Conservation (phyloP, 2,888 invertebrate species). For the Hyppa rectilinea region DNA sequence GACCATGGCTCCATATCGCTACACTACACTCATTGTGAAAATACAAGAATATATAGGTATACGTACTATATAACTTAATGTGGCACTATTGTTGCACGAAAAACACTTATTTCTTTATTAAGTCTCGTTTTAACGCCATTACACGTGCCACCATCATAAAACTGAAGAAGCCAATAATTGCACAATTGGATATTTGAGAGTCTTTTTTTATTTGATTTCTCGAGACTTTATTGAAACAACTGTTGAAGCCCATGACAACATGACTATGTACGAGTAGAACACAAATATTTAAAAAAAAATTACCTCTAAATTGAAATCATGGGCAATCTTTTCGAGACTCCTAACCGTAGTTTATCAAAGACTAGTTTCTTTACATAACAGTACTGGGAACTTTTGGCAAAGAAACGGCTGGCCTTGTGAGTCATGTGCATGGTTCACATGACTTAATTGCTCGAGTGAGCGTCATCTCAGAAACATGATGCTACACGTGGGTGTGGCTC, state of each 20-base stretch:
- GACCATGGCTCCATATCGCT: conserved; percentile 67
- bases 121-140: conserved; percentile 22
- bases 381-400: conserved; percentile 15
- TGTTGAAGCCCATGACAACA: conserved; percentile 1
- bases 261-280: background rate
- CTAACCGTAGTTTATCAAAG: background rate
- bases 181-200: background rate
- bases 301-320: background rate
- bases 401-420: conserved; percentile 21
- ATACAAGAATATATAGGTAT: conserved; percentile 21
- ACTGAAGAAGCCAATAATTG: conserved; percentile 28
- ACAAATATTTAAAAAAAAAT: background rate
- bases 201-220: background rate
- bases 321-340: conserved; percentile 4
- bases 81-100: conserved; percentile 42
- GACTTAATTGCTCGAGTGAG: conserved; percentile 28
- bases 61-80: conserved; percentile 13
- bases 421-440: conserved; percentile 28
- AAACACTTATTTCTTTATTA: conserved; percentile 29
- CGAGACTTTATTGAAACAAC: conserved; percentile 9
- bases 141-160: conserved; percentile 25
- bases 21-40: conserved; percentile 63
- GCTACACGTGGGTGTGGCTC: conserved; percentile 53
- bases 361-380: conserved; percentile 26
- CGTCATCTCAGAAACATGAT: conserved; percentile 38